These are phyloP conservation scores for Catocala fraxini DNA, from an alignment of 2,888 invertebrate genomes.

Conservation along the genomic window DNA sequence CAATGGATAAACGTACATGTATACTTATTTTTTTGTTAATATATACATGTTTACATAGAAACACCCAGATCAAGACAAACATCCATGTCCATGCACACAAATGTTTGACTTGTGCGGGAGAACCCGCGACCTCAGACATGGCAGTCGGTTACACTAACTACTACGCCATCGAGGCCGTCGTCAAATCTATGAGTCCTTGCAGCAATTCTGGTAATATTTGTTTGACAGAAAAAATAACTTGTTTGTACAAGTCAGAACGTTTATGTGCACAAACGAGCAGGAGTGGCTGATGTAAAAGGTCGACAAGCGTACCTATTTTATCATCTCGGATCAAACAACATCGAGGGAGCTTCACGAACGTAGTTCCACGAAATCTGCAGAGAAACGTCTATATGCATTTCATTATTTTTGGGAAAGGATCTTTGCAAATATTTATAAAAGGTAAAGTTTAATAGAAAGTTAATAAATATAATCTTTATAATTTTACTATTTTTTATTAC, in stretches of 20 bases:
- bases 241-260: not conserved
- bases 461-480: too few species aligned
- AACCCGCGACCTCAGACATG: too few species aligned
- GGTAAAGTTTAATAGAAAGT: not conserved
- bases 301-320: constrained; percentile 14
- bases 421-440: not conserved
- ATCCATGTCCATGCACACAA: too few species aligned
- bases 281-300: constrained; percentile 6
- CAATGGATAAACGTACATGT: too few species aligned
- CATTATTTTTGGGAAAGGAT: constrained; percentile 5
- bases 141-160: too few species aligned
- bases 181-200: not conserved
- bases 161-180: too few species aligned
- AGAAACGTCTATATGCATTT: constrained; percentile 15
- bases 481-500: too few species aligned
- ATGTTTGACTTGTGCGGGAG: too few species aligned
- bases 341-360: constrained; percentile 37
- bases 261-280: constrained; percentile 3
- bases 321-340: constrained; percentile 37
- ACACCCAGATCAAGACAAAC: too few species aligned
- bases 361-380: constrained; percentile 20
- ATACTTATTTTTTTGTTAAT: too few species aligned
- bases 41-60: too few species aligned
- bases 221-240: not conserved
- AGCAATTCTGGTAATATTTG: not conserved